Conservation (phyloP, 1,140 invertebrate species). For the Musca domestica region DNA sequence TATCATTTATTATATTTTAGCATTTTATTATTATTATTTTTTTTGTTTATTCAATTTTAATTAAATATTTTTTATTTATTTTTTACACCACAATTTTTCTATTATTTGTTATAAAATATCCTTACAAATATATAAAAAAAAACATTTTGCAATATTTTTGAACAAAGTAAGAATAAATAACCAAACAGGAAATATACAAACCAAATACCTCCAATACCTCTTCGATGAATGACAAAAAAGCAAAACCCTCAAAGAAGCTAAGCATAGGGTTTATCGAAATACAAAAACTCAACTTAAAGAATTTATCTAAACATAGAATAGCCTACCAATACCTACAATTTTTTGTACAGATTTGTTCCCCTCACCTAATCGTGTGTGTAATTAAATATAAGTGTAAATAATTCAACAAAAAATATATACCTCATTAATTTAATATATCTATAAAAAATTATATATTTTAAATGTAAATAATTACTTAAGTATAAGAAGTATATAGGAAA, state of each 20-base stretch:
- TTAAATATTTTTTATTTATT: slow-evolving; percentile 4
- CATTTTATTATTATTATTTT: too few relatives aligned
- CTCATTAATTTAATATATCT: slow-evolving; percentile 8
- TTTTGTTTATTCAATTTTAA: too few relatives aligned
- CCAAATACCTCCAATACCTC: slow-evolving; percentile 29
- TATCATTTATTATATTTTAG: too few relatives aligned
- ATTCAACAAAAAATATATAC: slow-evolving; percentile 1
- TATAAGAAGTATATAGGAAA: neutral
- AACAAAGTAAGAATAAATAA: neutral
- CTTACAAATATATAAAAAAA: neutral
- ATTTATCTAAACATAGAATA: slow-evolving; percentile 19
- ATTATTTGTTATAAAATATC: too few relatives aligned
- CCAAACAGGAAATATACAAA: slow-evolving; percentile 16
- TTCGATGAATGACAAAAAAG: neutral
- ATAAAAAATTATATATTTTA: neutral
- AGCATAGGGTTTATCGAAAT: neutral
- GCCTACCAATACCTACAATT: neutral
- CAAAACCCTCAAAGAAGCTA: slow-evolving; percentile 3
- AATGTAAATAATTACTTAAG: neutral
- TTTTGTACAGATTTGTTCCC: neutral
- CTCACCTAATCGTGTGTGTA: neutral
- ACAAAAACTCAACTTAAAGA: slow-evolving; percentile 13
- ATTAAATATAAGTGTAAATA: neutral
- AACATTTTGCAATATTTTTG: neutral
- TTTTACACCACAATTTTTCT: neutral